Base-by-base conservation (phyloP, 2,797 vertebrate genomes). In the Hydrophis major region DNA sequence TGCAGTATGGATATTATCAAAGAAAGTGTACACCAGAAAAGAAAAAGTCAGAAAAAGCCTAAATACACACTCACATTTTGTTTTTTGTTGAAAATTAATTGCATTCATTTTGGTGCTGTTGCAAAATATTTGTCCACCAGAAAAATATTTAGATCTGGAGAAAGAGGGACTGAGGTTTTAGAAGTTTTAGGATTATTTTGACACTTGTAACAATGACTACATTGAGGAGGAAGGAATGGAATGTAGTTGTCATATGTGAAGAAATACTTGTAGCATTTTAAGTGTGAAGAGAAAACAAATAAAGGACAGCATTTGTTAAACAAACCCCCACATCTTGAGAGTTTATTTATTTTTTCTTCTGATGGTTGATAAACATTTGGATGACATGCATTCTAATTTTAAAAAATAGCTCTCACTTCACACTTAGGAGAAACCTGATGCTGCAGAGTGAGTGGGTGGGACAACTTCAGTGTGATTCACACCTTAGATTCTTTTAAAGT, bases 381-480 rank as follows among this genome's bases (percentile, higher is more conserved):
- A 97, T 97, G 97, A 97, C 97, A 98, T 95, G 97, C 97, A 97
- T 98, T 98, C 97, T 98, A 98, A 98, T 97, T 98, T 97, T 97
- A 97, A 98, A 98, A 97, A 96, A 97, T 95, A 32, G 18, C 96
- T 97, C 97, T 98, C 97, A 96, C 95, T 98, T 98, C 97, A 96
- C 97, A 97, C 96, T 96, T 97, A 95, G 96, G 97, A 96, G 97
- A 98, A 97, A 97, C 96, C 96, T 97, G 96, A 97, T 98, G 97
- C 97, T 96, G 96, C 95, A 89, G 97, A 98, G 96, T 94, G 97
- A 97, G 97, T 96, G 96, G 97, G 97, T 96, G 96, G 97, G 97
- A 97, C 97, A 97, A 97, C 97, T 98, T 97, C 98, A 97, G 97
- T 97, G 98, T 97, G 97, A 98, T 97, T 98, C 97, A 98, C 97